Conservation (phyloP, 2,888 invertebrate species). For the Macaria notata region DNA sequence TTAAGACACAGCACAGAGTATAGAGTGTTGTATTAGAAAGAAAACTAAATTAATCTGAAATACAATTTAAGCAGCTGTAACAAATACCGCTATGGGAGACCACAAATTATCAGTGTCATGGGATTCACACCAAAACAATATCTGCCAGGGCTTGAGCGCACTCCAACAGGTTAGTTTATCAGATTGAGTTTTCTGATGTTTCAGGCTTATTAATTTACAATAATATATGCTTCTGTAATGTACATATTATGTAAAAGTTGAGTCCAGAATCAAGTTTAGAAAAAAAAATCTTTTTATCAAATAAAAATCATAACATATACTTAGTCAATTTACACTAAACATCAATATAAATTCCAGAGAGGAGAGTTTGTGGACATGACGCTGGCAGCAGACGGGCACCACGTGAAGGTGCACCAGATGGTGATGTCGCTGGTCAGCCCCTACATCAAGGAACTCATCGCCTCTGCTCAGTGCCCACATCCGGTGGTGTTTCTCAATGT, state of each 20-base stretch:
- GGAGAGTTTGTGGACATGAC: constrained; percentile 78
- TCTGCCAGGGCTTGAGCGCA: constrained; percentile 56
- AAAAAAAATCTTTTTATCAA: too few species aligned
- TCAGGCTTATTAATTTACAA: too few species aligned
- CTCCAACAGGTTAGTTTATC: constrained; percentile 54
- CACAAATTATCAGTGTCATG: constrained; percentile 53
- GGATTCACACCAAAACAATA: constrained; percentile 54
- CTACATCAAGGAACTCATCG: constrained; percentile 66
- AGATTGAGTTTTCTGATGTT: too few species aligned
- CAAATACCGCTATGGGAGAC: constrained; percentile 35
- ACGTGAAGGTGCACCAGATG: constrained; percentile 73
- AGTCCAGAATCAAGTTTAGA: too few species aligned
- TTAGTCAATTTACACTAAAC: too few species aligned
- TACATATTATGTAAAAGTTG: too few species aligned
- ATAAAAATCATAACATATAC: too few species aligned
- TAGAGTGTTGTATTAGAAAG: too few species aligned
- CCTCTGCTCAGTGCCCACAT: constrained; percentile 63
- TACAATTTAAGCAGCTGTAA: too few species aligned
- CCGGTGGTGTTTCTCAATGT: constrained; percentile 75
- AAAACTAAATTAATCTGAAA: too few species aligned
- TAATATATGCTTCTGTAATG: too few species aligned
- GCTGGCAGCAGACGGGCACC: constrained; percentile 70
- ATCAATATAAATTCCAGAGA: constrained; percentile 45
- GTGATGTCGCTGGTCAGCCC: constrained; percentile 71
- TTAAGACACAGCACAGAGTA: too few species aligned